A percentile compares a stretch with the other conserved stretches of the same genome.
Conservation (phyloP, 2,888 invertebrate species). For the Acleris laterana region DNA sequence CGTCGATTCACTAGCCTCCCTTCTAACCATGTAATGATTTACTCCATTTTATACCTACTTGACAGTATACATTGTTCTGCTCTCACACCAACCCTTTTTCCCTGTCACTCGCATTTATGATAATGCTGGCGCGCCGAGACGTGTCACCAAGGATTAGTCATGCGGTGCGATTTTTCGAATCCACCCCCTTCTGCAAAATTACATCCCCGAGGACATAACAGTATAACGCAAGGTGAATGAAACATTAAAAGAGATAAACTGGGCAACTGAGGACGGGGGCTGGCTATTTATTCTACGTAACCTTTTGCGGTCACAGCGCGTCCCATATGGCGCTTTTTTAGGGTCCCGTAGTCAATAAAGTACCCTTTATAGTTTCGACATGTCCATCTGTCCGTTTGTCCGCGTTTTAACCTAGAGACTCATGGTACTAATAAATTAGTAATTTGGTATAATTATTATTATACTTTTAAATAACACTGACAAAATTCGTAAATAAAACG, state of each 20-base stretch:
- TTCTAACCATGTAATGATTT: not conserved
- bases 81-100: slow-evolving; percentile 46
- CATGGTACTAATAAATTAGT: too few relatives aligned
- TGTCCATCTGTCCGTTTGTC: too few relatives aligned
- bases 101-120: slow-evolving; percentile 57
- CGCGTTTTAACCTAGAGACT: too few relatives aligned
- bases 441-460: too few relatives aligned
- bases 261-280: slow-evolving; percentile 27
- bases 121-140: slow-evolving; percentile 54
- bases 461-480: too few relatives aligned
- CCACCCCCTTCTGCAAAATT: slow-evolving; percentile 26
- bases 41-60: slow-evolving; percentile 19
- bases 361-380: too few relatives aligned
- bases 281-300: slow-evolving; percentile 34
- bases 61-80: slow-evolving; percentile 25
- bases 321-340: slow-evolving; percentile 26
- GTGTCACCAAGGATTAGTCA: slow-evolving; percentile 54
- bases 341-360: too few relatives aligned
- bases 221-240: slow-evolving; percentile 33
- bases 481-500: too few relatives aligned
- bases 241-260: slow-evolving; percentile 37
- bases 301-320: slow-evolving; percentile 21
- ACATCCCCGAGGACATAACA: slow-evolving; percentile 27
- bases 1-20: not conserved
- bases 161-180: slow-evolving; percentile 31